Conservation (phyloP, 2,888 invertebrate genomes). For the Altica lythri region DNA sequence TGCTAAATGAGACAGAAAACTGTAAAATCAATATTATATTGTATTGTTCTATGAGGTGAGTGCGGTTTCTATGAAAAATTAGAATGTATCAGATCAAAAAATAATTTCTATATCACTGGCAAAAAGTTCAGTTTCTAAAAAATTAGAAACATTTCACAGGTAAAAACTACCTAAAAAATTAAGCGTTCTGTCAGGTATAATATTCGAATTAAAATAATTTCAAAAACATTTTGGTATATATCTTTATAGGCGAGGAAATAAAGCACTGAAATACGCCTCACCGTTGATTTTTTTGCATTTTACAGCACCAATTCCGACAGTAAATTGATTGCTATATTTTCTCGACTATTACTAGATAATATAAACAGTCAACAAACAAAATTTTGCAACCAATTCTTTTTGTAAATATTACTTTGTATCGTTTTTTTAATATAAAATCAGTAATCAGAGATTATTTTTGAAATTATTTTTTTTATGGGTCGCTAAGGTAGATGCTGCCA, state of each 20-base stretch:
- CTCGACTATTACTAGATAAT: too few relatives aligned
- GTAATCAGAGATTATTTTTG: conserved; percentile 8
- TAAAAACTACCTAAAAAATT: conserved; percentile 32
- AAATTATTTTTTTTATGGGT: conserved; percentile 8
- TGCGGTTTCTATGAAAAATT: conserved; percentile 45
- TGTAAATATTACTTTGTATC: too few relatives aligned
- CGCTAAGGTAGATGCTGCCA: conserved; percentile 30
- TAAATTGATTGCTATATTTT: too few relatives aligned
- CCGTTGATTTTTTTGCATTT: too few relatives aligned
- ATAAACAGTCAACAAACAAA: neutral
- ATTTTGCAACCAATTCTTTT: too few relatives aligned
- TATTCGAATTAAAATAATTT: conserved; percentile 28
- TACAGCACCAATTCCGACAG: too few relatives aligned
- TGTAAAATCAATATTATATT: conserved; percentile 16
- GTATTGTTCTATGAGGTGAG: conserved; percentile 45
- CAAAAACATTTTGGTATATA: conserved; percentile 13
- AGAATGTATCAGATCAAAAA: conserved; percentile 36
- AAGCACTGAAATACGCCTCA: too few relatives aligned
- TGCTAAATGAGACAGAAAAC: conserved; percentile 18
- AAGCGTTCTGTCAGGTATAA: conserved; percentile 36
- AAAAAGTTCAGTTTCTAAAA: conserved; percentile 32
- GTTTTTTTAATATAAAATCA: too few relatives aligned
- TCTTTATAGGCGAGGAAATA: too few relatives aligned
- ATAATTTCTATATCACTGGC: conserved; percentile 38
- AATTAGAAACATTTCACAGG: conserved; percentile 29